Evolutionary conservation across 1,140 invertebrate species (phyloP), one percentile per base, ranked within the genome.

Genomic region (Aphelenchoides fujianensis): DNA sequence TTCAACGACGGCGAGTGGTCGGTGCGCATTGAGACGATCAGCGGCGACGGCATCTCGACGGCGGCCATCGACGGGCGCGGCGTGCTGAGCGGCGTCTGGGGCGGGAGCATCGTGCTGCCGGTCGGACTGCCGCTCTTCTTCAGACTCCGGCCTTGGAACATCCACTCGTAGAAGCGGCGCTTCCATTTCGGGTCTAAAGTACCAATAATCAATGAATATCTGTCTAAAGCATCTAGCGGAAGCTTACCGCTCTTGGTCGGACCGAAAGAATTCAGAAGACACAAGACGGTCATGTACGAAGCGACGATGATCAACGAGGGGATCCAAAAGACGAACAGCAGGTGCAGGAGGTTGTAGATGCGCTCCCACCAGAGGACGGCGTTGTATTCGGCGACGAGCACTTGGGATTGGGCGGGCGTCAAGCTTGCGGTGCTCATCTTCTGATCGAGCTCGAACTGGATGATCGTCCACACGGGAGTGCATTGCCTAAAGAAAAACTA

Each of bases 281-380:
- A 75, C 31, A 81, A 66, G n/a, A 81, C 74, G 27, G 73, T 57
- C n/a, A 64, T 62, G 59, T 81, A 81, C 19, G 66, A 75, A 19
- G 64, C 64, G 27, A 80, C 62, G n/a, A 82, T 82, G 9, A 80
- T 63, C 34, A 84, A 69, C 35, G 80, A 69, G 5, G 80, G 80
- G 23, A 84, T 73, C 82, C 82, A 82, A 67, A 84, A 82, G 16
- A 82, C 73, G 62, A 82, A 82, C 16, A 82, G 30, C 19, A 82
- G 66, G 72, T 82, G 80, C 12, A 64, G 48, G 52, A 80, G 71
- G 30, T 77, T 78, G 69, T 84, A 82, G 9, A 80, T 62, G 37
- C 70, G 63, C 63, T 82, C 79, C 68, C 68, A 78, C 16, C 31
- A 32, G 27, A 71, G 32, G 19, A 79, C 68, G 34, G 31, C 34